phyloP scores from a whole-genome alignment of 2,797 vertebrate species.

The Artibeus jamaicensis region DNA sequence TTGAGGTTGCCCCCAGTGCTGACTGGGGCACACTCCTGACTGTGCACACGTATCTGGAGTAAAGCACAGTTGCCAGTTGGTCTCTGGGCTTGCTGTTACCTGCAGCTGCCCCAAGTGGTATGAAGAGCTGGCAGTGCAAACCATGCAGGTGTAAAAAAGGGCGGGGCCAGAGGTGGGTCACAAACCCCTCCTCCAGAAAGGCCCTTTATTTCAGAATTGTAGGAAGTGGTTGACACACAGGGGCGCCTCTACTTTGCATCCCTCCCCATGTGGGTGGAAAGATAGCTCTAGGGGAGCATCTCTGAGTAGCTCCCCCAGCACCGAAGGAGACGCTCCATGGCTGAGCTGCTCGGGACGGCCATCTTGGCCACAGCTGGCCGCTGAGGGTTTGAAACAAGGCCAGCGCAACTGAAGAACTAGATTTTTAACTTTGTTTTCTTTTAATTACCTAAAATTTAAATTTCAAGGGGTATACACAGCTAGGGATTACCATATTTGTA shows the following conservation, averaged over 20 bases:
- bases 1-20: neutral
- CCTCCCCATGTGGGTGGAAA: neutral
- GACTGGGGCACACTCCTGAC: neutral
- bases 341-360: neutral
- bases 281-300: neutral
- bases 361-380: fast-evolving
- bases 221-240: fast-evolving
- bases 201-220: neutral
- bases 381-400: neutral
- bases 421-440: neutral
- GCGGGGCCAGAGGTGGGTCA: neutral
- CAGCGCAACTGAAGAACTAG: neutral
- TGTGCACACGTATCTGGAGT: too few relatives aligned
- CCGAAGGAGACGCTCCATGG: fast-evolving
- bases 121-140: neutral
- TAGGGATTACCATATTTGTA: neutral
- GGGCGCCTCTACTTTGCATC: neutral
- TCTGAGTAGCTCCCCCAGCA: neutral
- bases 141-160: neutral
- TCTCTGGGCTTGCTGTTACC: neutral
- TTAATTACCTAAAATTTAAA: neutral
- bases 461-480: neutral
- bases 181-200: neutral
- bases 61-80: neutral
- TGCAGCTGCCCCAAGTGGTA: neutral